phyloP scores from a whole-genome alignment of 2,797 vertebrate genomes.

The Dicrostonyx torquatus region DNA sequence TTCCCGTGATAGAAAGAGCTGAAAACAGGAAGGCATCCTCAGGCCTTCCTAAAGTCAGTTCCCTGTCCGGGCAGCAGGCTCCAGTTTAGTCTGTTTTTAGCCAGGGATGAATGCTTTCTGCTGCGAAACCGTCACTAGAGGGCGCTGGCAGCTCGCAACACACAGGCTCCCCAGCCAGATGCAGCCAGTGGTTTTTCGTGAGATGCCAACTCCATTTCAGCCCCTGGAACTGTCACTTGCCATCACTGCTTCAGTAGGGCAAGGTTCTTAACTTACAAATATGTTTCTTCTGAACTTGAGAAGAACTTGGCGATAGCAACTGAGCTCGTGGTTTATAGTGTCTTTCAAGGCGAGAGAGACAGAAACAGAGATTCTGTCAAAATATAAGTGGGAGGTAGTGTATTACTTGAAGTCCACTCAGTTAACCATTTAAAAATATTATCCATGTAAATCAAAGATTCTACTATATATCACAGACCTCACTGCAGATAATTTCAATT shows the following conservation, averaged over 20 bases:
- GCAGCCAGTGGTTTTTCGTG: neutral
- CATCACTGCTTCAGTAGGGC: neutral
- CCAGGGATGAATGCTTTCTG: neutral
- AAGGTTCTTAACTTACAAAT: neutral
- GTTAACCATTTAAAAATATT: slow-evolving; percentile 19
- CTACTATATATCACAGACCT: slow-evolving; percentile 50
- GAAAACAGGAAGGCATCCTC: neutral
- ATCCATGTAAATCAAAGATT: slow-evolving; percentile 40
- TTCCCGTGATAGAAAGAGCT: neutral
- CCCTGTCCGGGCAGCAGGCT: neutral
- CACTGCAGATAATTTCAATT: slow-evolving; percentile 29
- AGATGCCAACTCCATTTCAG: neutral
- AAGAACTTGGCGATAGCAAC: neutral
- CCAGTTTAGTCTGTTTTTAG: neutral
- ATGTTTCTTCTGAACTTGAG: slow-evolving; percentile 46
- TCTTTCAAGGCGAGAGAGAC: neutral
- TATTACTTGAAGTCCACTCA: slow-evolving; percentile 60
- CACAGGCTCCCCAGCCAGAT: neutral
- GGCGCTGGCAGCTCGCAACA: slow-evolving; percentile 4
- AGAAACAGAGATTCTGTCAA: slow-evolving; percentile 38
- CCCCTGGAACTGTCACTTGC: neutral
- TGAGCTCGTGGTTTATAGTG: neutral
- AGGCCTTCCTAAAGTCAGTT: neutral
- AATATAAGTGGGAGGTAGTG: slow-evolving; percentile 49
- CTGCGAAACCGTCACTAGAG: slow-evolving; percentile 51